Evolutionary conservation across 1,140 invertebrate species (phyloP), one percentile per base, ranked within the genome.

Genomic region (Potamilus streckersoni): DNA sequence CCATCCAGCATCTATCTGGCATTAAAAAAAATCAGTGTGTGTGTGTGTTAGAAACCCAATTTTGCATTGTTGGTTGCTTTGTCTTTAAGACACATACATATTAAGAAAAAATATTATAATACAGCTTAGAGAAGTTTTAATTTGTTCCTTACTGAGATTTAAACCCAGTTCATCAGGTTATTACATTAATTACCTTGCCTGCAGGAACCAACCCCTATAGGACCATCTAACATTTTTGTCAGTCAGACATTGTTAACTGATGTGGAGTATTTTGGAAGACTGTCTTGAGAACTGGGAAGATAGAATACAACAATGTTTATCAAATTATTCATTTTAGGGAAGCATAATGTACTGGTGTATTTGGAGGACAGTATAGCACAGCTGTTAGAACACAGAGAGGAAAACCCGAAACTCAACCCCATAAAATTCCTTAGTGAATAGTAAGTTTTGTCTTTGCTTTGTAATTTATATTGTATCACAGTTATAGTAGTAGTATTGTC

Each of bases 401-500:
- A 89, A 71, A 89, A 89, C 72, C 85, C 89, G 5, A 90, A 90
- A 84, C 79, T 90, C 17, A 88, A 88, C 78, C 75, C 86, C 23
- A 66, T 84, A 11, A 88, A 89, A 76, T 90, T 87, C 69, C 80
- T 90, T 38, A 84, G 82, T 83, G 85, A 89, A 83, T 90, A 90
- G 89, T 90, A 85, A 86, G 88, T 87, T 74, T n/a, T 3, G 1
- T 16, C 11, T 49, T 49, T 49, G 23, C 16, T 49, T 49, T 5
- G 19, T 55, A 68, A 16, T 17, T 68, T 27, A 49, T 49, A 17
- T 3, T 55, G 15, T 68, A 4, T 68, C 38, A 49, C 38, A 6
- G 11, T 49, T 49, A 49, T 49, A 49, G 38, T 11, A 11, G 4
- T 49, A 49, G 11, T 49, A 49, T 49, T 49, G 38, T 8, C 5